These are phyloP conservation scores for Catostylus mosaicus DNA, from an alignment of 30 jellyfish, hydroid and myxozoan species.

Conservation along the genomic window DNA sequence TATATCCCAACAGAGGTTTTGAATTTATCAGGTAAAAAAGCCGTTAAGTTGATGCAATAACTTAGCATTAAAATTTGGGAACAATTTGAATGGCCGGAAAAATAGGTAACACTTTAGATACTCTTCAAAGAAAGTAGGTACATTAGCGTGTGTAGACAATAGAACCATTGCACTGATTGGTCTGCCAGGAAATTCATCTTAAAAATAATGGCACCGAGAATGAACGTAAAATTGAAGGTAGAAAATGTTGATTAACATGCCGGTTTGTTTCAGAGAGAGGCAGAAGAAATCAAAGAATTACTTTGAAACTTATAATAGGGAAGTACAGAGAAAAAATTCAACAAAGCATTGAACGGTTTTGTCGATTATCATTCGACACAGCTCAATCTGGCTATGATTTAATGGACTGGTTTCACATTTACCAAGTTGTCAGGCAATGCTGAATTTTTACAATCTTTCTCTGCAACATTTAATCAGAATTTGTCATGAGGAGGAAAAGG, in stretches of 20 bases:
- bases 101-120: not conserved
- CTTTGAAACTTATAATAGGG: not conserved
- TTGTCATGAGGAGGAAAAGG: too few relatives aligned
- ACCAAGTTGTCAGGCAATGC: not conserved
- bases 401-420: not conserved
- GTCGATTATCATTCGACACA: not conserved
- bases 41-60: not conserved
- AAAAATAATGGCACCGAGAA: not conserved
- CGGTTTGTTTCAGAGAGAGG: not conserved
- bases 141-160: not conserved
- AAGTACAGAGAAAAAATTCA: not conserved
- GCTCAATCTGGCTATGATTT: not conserved
- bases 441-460: not conserved
- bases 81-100: not conserved
- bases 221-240: not conserved
- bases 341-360: not conserved
- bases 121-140: not conserved
- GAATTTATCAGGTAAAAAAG: not conserved
- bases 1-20: not conserved
- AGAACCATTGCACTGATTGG: not conserved
- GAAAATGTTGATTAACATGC: not conserved
- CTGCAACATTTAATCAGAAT: not conserved
- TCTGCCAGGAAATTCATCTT: not conserved
- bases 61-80: not conserved
- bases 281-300: not conserved